Evolutionary conservation across 2,888 invertebrate genomes (phyloP).

Genomic region (Polyommatus iphigenia): DNA sequence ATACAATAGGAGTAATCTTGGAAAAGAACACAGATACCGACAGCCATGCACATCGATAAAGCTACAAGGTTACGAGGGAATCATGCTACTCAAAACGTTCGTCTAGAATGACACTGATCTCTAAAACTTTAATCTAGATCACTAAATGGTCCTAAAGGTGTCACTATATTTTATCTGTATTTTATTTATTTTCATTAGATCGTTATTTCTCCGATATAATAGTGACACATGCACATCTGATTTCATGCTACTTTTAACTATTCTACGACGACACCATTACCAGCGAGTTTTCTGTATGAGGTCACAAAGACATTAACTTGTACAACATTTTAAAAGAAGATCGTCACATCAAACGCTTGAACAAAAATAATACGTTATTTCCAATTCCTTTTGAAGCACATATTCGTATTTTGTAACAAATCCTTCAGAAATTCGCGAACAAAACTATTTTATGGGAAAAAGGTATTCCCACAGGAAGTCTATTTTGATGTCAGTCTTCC

Average conservation of each 20-base stretch:
- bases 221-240: slow-evolving; percentile 18
- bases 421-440: background rate
- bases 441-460: background rate
- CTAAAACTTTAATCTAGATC: slow-evolving; percentile 44
- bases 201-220: background rate
- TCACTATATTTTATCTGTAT: slow-evolving; percentile 9
- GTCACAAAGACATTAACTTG: slow-evolving; percentile 16
- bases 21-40: slow-evolving; percentile 57
- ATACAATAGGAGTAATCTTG: slow-evolving; percentile 56
- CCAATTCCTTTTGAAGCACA: background rate
- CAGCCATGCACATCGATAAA: slow-evolving; percentile 75
- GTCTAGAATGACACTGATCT: slow-evolving; percentile 52
- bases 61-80: slow-evolving; percentile 56
- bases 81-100: slow-evolving; percentile 77
- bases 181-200: background rate
- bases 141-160: slow-evolving; percentile 4
- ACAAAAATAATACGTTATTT: background rate
- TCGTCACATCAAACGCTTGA: slow-evolving; percentile 8
- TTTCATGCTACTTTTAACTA: slow-evolving; percentile 18
- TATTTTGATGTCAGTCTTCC: background rate
- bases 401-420: background rate
- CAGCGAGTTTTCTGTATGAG: slow-evolving; percentile 12
- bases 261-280: slow-evolving; percentile 26
- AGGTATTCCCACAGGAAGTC: slow-evolving; percentile 4
- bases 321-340: slow-evolving; percentile 3